Evolutionary conservation across 2,797 vertebrate species (phyloP), one percentile per base, ranked within the genome.

Genomic region (Danionella dracula): DNA sequence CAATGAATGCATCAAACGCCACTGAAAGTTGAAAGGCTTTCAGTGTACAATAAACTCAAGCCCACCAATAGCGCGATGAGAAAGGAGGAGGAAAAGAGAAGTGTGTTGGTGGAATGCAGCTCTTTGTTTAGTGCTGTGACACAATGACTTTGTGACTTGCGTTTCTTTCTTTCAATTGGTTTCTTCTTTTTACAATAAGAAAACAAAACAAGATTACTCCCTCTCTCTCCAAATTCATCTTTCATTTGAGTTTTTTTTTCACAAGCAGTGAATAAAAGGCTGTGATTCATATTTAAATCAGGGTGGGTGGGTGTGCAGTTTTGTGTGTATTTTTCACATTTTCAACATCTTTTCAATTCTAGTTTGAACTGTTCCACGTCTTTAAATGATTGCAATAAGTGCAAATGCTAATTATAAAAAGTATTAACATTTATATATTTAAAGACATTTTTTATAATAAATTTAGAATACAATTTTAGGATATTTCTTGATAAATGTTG

Each of bases 251-350:
- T 81, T 85, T 84, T 81, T 70, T 66, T 85, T 78, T 90, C 87
- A 91, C 89, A 89, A 81, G 84, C 88, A 83, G 78, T 84, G 86
- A 89, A 90, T 89, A 87, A 72, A 84, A 82, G 58, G 65, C 74
- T 84, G 81, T 82, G 84, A 89, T 91, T 91, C 88, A 91, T 80
- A 90, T 91, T 88, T 85, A 89, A 90, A 91, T 91, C 80, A 84
- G 34, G 66, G 76, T 75, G 76, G n/a, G n/a, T 64, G 38, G 55
- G 51, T 49, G 49, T 54, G 61, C 37, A 35, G 35, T 42, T 42
- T 44, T 63, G 50, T 66, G 44, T 44, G 15, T 68, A 35, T 45
- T 10, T 68, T 41, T 12, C 50, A 41, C 46, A 58, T 41, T 44
- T 65, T 61, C 45, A 76, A 77, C 76, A 72, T 74, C 75, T 54